A percentile compares a stretch with the other conserved stretches of the same genome.
Evolutionary conservation across 2,888 invertebrate genomes (phyloP).

Genomic region (Torymus auratus): DNA sequence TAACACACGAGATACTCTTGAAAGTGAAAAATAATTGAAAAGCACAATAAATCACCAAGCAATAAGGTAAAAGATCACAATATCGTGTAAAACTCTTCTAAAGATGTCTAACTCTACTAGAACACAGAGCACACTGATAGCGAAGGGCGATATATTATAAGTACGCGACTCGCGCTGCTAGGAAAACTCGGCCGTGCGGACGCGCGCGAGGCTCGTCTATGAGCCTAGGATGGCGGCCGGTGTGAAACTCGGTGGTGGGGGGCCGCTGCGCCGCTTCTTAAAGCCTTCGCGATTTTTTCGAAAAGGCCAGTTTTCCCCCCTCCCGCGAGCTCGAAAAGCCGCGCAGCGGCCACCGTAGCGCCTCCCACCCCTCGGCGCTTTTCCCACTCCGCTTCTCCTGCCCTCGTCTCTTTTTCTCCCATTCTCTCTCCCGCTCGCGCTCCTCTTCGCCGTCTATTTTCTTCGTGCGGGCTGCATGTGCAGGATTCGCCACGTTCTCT

Average conservation of each 20-base stretch:
- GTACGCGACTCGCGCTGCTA: neutral
- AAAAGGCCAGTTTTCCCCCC: conserved; percentile 68
- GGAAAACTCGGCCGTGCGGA: conserved; percentile 36
- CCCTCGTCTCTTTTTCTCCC: conserved; percentile 37
- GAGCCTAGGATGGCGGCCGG: conserved; percentile 70
- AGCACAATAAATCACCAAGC: no score
- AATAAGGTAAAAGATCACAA: no score
- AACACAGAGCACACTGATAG: neutral
- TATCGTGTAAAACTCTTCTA: no score
- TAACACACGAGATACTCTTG: no score
- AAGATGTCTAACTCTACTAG: neutral
- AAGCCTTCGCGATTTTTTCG: conserved; percentile 76
- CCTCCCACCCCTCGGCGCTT: conserved; percentile 19
- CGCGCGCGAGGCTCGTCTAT: conserved; percentile 70
- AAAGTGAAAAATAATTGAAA: no score
- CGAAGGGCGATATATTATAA: no score
- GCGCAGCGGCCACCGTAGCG: neutral
- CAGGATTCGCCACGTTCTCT: conserved; percentile 1
- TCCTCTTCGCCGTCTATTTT: conserved; percentile 28
- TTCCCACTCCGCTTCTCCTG: conserved; percentile 46
- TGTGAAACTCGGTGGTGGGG: conserved; percentile 74
- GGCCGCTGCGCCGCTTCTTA: conserved; percentile 74
- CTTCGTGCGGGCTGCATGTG: neutral
- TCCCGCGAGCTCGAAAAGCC: conserved; percentile 23
- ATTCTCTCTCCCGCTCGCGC: conserved; percentile 7